These are phyloP conservation scores for Euwallacea similis DNA, from an alignment of 1,140 invertebrate genomes.

Conservation along the genomic window DNA sequence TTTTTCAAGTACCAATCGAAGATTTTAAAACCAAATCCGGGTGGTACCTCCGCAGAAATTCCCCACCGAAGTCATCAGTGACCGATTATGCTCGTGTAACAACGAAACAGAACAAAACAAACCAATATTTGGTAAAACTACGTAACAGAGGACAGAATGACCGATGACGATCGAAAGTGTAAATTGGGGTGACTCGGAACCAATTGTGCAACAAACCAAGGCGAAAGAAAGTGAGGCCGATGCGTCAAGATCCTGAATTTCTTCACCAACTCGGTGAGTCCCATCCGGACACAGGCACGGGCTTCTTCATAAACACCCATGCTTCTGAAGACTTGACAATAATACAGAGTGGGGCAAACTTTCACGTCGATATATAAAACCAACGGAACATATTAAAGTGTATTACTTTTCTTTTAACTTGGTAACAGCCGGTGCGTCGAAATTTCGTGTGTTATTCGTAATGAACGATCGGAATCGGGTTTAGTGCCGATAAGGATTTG, in stretches of 20 bases:
- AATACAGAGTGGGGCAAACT: slow-evolving; percentile 48
- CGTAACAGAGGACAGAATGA: slow-evolving; percentile 21
- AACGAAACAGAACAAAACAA: too few relatives aligned
- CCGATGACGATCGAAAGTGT: slow-evolving; percentile 39
- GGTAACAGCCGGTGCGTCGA: slow-evolving; percentile 37
- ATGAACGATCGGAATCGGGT: slow-evolving; percentile 35
- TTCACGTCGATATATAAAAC: slow-evolving; percentile 53
- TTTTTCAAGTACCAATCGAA: too few relatives aligned
- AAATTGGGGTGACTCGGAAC: slow-evolving; percentile 41
- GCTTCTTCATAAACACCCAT: slow-evolving; percentile 34
- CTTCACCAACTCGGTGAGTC: slow-evolving; percentile 34
- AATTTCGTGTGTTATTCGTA: slow-evolving; percentile 34
- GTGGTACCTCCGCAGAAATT: too few relatives aligned
- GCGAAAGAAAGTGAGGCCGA: slow-evolving; percentile 46
- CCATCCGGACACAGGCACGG: slow-evolving; percentile 41
- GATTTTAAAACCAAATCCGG: too few relatives aligned
- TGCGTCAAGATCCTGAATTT: slow-evolving; percentile 44
- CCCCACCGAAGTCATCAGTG: too few relatives aligned
- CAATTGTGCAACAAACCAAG: slow-evolving; percentile 44
- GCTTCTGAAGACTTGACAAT: slow-evolving; percentile 26
- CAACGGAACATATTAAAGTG: slow-evolving; percentile 51
- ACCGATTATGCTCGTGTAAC: too few relatives aligned
- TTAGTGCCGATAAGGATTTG: slow-evolving; percentile 38
- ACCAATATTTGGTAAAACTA: slow-evolving; percentile 18
- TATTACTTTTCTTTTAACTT: slow-evolving; percentile 48